Percentiles rank a stretch among this genome's conserved stretches.
Evolutionary conservation across 2,113 vertebrate species (phyloP).

Genomic region (Crotalus viridis): DNA sequence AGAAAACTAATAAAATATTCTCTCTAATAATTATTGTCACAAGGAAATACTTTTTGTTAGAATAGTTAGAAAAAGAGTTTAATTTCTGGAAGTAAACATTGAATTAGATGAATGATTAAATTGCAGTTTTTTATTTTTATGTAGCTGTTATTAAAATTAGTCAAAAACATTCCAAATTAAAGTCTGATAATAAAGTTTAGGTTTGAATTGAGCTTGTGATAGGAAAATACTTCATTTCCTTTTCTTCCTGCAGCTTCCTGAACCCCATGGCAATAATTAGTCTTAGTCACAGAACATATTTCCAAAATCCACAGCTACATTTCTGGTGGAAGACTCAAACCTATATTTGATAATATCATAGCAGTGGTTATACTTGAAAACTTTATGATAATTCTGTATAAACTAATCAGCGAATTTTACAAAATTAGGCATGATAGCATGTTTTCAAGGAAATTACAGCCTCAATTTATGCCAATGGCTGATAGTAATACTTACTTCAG

Average conservation of each 20-base stretch:
- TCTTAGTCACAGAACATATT: neutral
- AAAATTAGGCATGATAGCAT: neutral
- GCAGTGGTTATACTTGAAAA: neutral
- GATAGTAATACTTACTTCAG: neutral
- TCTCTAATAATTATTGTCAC: slow-evolving; percentile 8
- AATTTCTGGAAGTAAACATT: neutral
- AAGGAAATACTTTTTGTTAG: neutral
- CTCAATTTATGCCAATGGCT: too few species aligned
- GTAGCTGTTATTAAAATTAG: neutral
- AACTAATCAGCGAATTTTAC: neutral
- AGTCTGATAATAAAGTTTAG: neutral
- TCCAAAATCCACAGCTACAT: neutral
- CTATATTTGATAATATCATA: neutral
- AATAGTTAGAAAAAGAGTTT: neutral
- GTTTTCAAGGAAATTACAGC: neutral
- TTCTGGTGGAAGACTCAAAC: neutral
- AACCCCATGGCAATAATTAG: neutral
- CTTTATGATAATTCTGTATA: neutral
- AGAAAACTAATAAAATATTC: neutral
- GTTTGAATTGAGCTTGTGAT: neutral
- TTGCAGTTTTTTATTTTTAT: neutral
- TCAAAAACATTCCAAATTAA: neutral
- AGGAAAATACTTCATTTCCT: neutral
- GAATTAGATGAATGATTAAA: neutral
- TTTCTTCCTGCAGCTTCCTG: neutral